A percentile compares a stretch with the other conserved stretches of the same genome.
Evolutionary conservation across 2,113 vertebrate species (phyloP).

Genomic region (Myrmophylax atrothorax): DNA sequence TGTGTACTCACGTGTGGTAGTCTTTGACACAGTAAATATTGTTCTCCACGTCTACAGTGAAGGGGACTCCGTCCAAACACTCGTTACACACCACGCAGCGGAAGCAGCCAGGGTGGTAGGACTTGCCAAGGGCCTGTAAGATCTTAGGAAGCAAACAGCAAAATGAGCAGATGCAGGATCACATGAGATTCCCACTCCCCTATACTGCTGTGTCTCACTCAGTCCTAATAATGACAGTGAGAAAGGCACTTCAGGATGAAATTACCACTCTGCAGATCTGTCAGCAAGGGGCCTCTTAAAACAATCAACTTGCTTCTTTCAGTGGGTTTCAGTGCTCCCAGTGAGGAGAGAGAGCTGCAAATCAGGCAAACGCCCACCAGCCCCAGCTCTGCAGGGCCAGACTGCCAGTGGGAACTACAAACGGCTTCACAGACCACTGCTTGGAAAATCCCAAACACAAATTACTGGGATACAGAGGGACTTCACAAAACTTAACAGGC

Average conservation of each 20-base stretch:
- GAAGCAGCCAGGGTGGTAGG: conserved; percentile 98
- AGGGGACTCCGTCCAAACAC: conserved; percentile 95
- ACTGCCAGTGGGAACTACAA: not conserved
- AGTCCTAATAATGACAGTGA: not conserved
- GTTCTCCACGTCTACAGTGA: conserved; percentile 95
- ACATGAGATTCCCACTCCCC: not conserved
- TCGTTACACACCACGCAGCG: conserved; percentile 96
- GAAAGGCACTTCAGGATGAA: not conserved
- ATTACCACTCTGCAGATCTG: conserved; percentile 1
- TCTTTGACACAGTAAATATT: conserved; percentile 99
- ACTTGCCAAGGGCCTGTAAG: conserved; percentile 95
- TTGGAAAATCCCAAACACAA: not conserved
- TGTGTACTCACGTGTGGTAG: conserved; percentile 91
- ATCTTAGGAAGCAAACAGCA: conserved; percentile 78
- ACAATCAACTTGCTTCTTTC: conserved; percentile 9
- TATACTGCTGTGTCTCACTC: not conserved
- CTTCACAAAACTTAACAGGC: not conserved
- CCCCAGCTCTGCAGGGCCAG: not conserved
- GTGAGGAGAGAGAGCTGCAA: not conserved
- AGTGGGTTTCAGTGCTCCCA: not conserved
- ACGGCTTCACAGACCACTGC: not conserved
- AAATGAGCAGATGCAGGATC: not conserved
- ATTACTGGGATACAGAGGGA: not conserved
- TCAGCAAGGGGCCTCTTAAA: conserved; percentile 20
- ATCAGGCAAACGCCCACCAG: not conserved